Percentiles rank a stretch among this genome's conserved stretches.
Evolutionary conservation across 1,140 invertebrate genomes (phyloP).

Genomic region (Drosophila orosa): DNA sequence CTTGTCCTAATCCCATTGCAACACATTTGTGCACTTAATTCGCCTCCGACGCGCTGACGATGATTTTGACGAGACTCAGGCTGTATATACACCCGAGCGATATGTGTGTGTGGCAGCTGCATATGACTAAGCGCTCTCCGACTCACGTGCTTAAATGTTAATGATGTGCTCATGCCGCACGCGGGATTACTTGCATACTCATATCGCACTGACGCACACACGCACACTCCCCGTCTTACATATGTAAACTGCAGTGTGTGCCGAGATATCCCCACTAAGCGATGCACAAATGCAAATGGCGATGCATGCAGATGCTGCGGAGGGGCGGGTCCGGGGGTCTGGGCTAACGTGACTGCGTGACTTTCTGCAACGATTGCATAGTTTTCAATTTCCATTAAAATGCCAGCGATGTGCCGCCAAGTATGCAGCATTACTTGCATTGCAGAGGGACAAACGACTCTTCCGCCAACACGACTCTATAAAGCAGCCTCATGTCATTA

Average conservation of each 20-base stretch:
- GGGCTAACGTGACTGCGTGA: constrained; percentile 50
- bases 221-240: constrained; percentile 8
- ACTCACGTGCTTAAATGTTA: constrained; percentile 76
- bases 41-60: constrained; percentile 23
- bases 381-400: constrained; percentile 74
- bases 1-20: constrained; percentile 5
- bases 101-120: constrained; percentile 45
- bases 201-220: constrained; percentile 13
- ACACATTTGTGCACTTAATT: constrained; percentile 39
- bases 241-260: constrained; percentile 20
- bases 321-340: not conserved
- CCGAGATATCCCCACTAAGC: constrained; percentile 59
- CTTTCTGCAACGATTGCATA: constrained; percentile 61
- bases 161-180: constrained; percentile 60
- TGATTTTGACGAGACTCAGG: constrained; percentile 23
- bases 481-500: constrained; percentile 43
- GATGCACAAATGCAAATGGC: constrained; percentile 33
- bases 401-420: constrained; percentile 58
- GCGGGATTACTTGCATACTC: constrained; percentile 29
- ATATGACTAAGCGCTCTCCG: constrained; percentile 61
- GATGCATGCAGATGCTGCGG: not conserved
- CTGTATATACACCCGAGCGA: not conserved
- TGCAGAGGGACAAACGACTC: constrained; percentile 7
- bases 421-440: constrained; percentile 64
- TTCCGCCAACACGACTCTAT: constrained; percentile 23